Evolutionary conservation across 2,797 vertebrate genomes (phyloP), one percentile per base, ranked within the genome.

Genomic region (Prionace glauca): DNA sequence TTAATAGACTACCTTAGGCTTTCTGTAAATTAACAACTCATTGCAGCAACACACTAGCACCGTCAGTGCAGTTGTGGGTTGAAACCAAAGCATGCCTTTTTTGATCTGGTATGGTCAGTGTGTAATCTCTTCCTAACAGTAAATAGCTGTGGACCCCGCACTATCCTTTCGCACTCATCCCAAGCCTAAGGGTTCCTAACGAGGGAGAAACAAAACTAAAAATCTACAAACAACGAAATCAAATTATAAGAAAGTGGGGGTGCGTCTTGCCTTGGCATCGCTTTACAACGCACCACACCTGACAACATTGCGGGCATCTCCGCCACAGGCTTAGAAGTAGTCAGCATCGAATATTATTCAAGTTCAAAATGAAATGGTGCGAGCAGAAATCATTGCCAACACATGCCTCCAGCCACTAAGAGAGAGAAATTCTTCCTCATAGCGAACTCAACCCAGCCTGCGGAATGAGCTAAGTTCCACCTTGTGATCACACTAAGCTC

Each of bases 11-110:
- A 91, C 60, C 32, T 36, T 36, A 69, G 90, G n/a, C 65, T 92
- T 69, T 65, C 90, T 24, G n/a, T 92, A 92, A 67, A 92, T 69
- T 92, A 92, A 92, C 62, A 92, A 67, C 90, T 92, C 65, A 56
- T 69, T 69, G 16, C 41, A 92, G 65, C 90, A 92, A 92, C 20
- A 92, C 69, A 62, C 62, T 67, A 69, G 60, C 88, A 91, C 88
- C 60, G 65, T 91, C 88, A 65, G 81, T 84, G 81, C 81, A 84
- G 88, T 91, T 91, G 60, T 91, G 20, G 16, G 67, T 69, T 24
- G 90, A 92, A 92, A 41, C 90, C 67, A 67, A 92, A 92, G 65
- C n/a, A 92, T 26, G n/a, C 20, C 90, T 69, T 65, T 92, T 65
- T 92, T 92, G 90, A 67, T 92, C 36, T 92, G 65, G 90, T 41